Evolutionary conservation across 2,113 vertebrate genomes (phyloP), one percentile per base, ranked within the genome.

Genomic region (Sinocyclocheilus grahami): DNA sequence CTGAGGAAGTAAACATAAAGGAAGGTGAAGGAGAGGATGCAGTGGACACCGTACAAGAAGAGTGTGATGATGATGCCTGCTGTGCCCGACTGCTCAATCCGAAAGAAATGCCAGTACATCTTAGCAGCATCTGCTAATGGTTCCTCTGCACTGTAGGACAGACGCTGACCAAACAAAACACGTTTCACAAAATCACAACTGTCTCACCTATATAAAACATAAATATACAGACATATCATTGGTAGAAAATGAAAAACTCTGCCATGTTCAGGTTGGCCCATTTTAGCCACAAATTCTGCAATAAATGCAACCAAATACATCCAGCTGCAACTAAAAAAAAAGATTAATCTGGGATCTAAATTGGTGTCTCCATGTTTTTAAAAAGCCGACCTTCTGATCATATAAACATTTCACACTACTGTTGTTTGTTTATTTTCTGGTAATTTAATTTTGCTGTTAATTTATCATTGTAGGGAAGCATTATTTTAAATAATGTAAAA

Each of bases 61-160:
- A 96, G 51, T 0, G 96, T 99, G 92, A 99, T 93, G 88, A 96
- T 51, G 79, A 93, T 90, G 20, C 97, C 97, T 0, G 94, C 93
- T 74, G 95, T 84, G 14, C 96, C 96, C 0, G 96, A 96, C 82
- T 95, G 93, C 20, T 93, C 93, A 8, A 84, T 92, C 88, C 94
- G 93, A 80, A 93, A 87, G 87, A 99, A 98, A 78, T 95, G 93
- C 97, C 98, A 98, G 90, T 97, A 97, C 37, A 99, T 95, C 83
- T 99, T 99, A 27, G 96, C 96, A 55, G 95, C 97, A 18, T 99
- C 98, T 8, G 96, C 97, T 72, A 95, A 92, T 11, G 97, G 96
- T 63, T 90, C 89, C 10, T 97, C 96, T 8, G 92, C 90, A n/a
- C 90, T 94, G 89, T 94, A 94, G 46, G 90, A 84, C 78, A 99